Conservation (phyloP, 2,888 invertebrate species). For the Eilema depressum region DNA sequence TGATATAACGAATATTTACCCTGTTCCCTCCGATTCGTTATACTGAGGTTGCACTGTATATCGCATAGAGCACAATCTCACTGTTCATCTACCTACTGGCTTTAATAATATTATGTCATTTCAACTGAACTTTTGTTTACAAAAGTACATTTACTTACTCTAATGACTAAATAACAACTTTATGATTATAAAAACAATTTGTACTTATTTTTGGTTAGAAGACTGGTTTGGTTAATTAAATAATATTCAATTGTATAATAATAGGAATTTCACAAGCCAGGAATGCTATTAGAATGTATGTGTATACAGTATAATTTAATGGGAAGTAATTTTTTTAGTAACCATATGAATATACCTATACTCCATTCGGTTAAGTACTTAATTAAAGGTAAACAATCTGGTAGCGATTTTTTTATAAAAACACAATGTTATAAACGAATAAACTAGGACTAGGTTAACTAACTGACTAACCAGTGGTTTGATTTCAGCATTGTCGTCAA, state of each 20-base stretch:
- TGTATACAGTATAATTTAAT: background rate
- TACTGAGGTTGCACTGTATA: too few relatives aligned
- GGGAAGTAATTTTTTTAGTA: background rate
- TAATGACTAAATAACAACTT: slow-evolving; percentile 39
- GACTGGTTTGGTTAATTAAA: slow-evolving; percentile 8
- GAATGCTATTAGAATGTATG: background rate
- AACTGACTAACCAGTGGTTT: too few relatives aligned
- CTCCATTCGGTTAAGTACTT: too few relatives aligned
- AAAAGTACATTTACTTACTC: slow-evolving; percentile 16
- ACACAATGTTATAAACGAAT: too few relatives aligned
- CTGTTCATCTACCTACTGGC: background rate
- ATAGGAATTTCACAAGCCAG: background rate
- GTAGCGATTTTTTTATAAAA: too few relatives aligned
- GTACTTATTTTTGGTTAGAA: slow-evolving; percentile 44
- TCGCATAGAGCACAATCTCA: background rate
- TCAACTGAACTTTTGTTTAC: slow-evolving; percentile 3
- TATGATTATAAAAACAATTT: slow-evolving; percentile 34
- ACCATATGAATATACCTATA: background rate
- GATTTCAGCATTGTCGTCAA: too few relatives aligned
- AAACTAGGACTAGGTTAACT: too few relatives aligned
- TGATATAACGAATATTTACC: too few relatives aligned
- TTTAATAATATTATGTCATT: background rate
- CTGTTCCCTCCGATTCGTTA: too few relatives aligned
- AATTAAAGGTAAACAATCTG: too few relatives aligned
- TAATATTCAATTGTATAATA: background rate